Percentiles rank a stretch among this genome's conserved stretches.
Evolutionary conservation across 2,113 vertebrate species (phyloP).

Genomic region (Sigmodon hispidus): DNA sequence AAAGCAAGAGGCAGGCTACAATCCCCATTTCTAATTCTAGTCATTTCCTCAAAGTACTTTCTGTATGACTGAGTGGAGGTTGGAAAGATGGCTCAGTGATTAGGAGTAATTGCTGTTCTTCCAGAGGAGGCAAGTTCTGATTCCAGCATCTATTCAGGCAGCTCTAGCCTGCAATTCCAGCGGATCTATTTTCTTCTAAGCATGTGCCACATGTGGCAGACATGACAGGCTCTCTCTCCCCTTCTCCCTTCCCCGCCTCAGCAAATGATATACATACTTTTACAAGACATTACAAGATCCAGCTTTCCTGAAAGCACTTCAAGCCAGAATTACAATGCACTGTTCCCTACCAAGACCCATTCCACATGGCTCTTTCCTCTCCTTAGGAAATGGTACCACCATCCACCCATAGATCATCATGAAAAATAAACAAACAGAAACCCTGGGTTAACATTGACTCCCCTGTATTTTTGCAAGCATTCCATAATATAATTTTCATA

Average conservation of each 20-base stretch:
- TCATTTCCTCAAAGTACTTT: neutral
- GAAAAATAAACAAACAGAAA: neutral
- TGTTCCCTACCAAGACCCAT: neutral
- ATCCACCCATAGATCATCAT: neutral
- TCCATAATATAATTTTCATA: neutral
- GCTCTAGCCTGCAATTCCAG: neutral
- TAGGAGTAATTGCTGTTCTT: neutral
- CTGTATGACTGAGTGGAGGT: neutral
- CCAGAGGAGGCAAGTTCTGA: neutral
- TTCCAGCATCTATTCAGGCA: neutral
- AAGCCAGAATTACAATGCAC: neutral
- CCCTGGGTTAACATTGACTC: neutral
- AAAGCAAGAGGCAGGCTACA: neutral
- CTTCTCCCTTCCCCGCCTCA: neutral
- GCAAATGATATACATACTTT: neutral
- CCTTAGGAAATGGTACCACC: neutral
- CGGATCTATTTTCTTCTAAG: neutral
- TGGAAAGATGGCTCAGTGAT: neutral
- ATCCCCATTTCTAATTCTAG: too few relatives aligned
- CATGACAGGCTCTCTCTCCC: neutral
- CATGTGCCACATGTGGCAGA: neutral
- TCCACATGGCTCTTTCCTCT: neutral
- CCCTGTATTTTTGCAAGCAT: neutral
- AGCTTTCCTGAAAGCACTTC: neutral
- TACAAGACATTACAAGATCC: neutral